Conservation (phyloP, 2,888 invertebrate species). For the Sesia bembeciformis region DNA sequence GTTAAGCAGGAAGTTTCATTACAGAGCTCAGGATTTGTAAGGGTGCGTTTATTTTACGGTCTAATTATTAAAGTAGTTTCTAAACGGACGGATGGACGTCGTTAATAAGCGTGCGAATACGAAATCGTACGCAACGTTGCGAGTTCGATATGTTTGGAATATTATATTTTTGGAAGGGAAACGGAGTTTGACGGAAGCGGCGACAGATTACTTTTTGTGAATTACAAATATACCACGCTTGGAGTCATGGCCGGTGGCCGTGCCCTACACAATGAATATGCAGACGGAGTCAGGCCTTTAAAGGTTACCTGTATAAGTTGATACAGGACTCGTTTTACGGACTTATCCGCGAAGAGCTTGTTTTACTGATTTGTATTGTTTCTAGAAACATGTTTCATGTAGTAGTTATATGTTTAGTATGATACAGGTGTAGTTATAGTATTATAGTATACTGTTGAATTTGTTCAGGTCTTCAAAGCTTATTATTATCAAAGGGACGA, state of each 20-base stretch:
- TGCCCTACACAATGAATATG: slow-evolving; percentile 27
- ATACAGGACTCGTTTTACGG: background rate
- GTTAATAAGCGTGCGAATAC: slow-evolving; percentile 35
- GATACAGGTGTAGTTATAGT: too few species aligned
- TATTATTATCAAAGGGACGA: too few species aligned
- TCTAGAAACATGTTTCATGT: too few species aligned
- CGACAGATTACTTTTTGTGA: slow-evolving; percentile 49
- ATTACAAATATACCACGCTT: slow-evolving; percentile 45
- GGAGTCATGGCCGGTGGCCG: slow-evolving; percentile 43
- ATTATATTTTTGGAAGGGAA: slow-evolving; percentile 55
- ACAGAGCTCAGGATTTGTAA: slow-evolving; percentile 17
- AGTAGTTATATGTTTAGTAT: too few species aligned
- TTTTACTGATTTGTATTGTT: background rate
- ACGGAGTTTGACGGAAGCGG: slow-evolving; percentile 48
- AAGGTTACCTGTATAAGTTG: slow-evolving; percentile 39
- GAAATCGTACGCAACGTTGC: slow-evolving; percentile 32
- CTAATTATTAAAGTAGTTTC: slow-evolving; percentile 20
- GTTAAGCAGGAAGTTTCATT: too few species aligned
- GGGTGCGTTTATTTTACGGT: slow-evolving; percentile 22
- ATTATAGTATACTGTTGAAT: too few species aligned
- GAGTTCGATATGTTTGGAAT: slow-evolving; percentile 45
- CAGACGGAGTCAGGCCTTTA: slow-evolving; percentile 27
- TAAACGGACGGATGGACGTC: slow-evolving; percentile 19
- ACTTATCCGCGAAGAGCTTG: background rate
- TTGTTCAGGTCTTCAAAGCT: too few species aligned